phyloP scores from a whole-genome alignment of 1,140 invertebrate genomes.

The Physella acuta region DNA sequence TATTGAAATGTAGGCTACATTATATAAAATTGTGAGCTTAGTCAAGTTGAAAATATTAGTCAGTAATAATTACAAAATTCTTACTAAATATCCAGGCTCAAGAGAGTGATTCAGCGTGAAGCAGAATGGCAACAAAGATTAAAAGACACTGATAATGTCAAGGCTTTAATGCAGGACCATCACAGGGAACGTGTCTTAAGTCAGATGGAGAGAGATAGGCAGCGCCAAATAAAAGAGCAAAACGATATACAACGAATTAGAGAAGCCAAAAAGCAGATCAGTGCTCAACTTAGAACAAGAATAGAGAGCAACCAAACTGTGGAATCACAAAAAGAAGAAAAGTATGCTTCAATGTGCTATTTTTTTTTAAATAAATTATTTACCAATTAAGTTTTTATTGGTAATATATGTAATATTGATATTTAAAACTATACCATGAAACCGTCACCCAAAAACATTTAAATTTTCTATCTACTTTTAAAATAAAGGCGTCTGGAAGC shows the following conservation, averaged over 20 bases:
- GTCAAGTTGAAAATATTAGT: too few relatives aligned
- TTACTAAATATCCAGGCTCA: conserved; percentile 40
- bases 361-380: background rate
- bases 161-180: conserved; percentile 49
- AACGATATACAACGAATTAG: conserved; percentile 38
- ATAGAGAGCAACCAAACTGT: conserved; percentile 43
- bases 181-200: conserved; percentile 45
- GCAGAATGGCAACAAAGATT: conserved; percentile 39
- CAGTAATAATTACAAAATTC: too few relatives aligned
- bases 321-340: conserved; percentile 38
- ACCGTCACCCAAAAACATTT: background rate
- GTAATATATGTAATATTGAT: background rate
- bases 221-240: conserved; percentile 45
- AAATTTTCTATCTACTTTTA: background rate
- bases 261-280: conserved; percentile 52
- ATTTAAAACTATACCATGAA: background rate
- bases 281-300: conserved; percentile 39
- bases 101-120: conserved; percentile 38
- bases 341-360: conserved; percentile 5
- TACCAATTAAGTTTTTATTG: background rate
- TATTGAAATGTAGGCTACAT: too few relatives aligned
- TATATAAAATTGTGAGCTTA: too few relatives aligned
- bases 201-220: conserved; percentile 45
- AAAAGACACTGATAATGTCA: conserved; percentile 41
- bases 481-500: conserved; percentile 36